These are phyloP conservation scores for Crossaster papposus DNA, from an alignment of 53 echinoderm and acorn worm genomes.

Conservation along the genomic window DNA sequence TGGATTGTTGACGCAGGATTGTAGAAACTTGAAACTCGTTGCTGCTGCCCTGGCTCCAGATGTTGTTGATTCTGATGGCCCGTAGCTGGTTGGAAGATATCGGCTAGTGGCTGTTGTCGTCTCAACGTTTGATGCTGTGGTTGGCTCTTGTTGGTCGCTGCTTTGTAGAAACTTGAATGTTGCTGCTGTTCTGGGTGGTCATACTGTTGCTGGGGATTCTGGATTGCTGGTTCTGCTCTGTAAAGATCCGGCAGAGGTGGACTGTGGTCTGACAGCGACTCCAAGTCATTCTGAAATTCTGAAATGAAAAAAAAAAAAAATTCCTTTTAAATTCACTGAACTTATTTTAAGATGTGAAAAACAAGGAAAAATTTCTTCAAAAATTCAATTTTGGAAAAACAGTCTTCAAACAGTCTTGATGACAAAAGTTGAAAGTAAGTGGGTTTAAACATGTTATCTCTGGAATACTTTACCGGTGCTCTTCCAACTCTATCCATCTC, in stretches of 20 bases:
- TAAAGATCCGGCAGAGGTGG: background rate
- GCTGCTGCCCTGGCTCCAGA: background rate
- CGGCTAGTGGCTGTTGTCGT: background rate
- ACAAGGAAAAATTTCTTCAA: too few relatives aligned
- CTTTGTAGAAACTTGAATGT: background rate
- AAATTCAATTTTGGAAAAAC: too few relatives aligned
- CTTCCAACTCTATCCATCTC: too few relatives aligned
- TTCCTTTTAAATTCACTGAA: too few relatives aligned
- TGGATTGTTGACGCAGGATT: conserved; percentile 5
- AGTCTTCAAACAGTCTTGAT: too few relatives aligned
- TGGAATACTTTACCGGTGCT: too few relatives aligned
- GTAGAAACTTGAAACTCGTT: background rate
- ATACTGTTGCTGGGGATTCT: background rate
- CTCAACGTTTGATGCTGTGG: too few relatives aligned
- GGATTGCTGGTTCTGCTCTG: background rate
- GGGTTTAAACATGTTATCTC: too few relatives aligned
- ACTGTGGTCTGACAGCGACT: background rate
- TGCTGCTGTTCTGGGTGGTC: background rate
- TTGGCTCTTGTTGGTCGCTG: background rate
- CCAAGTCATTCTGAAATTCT: background rate
- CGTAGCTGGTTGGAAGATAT: background rate
- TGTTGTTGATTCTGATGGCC: conserved; percentile 1
- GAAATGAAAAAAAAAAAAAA: too few relatives aligned
- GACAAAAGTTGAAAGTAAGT: too few relatives aligned
- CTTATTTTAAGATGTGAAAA: too few relatives aligned